These are phyloP conservation scores for Himalopsyche kuldschensis DNA, from an alignment of 2,888 invertebrate genomes.

Conservation along the genomic window DNA sequence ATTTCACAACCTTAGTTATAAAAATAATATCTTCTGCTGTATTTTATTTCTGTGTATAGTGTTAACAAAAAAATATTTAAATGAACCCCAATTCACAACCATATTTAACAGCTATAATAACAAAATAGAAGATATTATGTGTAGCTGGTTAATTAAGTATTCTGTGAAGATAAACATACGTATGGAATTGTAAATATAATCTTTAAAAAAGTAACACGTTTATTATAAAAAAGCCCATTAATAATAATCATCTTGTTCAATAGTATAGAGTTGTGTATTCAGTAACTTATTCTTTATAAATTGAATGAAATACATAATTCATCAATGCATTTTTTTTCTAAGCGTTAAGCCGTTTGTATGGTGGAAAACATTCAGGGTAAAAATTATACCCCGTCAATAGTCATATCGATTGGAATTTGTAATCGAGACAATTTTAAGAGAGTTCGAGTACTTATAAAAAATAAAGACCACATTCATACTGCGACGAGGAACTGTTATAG, in stretches of 20 bases:
- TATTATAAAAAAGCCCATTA: neutral
- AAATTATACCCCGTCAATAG: neutral
- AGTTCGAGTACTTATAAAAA: neutral
- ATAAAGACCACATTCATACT: slow-evolving; percentile 5
- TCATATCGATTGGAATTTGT: neutral
- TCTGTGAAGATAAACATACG: neutral
- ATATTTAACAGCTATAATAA: neutral
- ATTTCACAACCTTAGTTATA: neutral
- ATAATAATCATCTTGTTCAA: neutral
- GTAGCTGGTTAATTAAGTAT: neutral
- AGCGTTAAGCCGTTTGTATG: no score
- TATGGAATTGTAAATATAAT: neutral
- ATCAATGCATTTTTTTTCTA: neutral
- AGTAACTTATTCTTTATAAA: neutral
- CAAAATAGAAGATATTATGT: neutral
- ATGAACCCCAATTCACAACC: neutral
- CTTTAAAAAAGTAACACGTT: neutral
- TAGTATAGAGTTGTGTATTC: neutral
- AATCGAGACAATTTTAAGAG: neutral
- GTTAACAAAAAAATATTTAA: neutral
- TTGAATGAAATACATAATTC: neutral
- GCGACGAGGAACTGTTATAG: slow-evolving; percentile 8
- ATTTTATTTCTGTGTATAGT: neutral
- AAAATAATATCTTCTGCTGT: neutral
- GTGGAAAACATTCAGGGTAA: no score